Conservation (phyloP, 2,888 invertebrate species). For the Tipula vernalis region DNA sequence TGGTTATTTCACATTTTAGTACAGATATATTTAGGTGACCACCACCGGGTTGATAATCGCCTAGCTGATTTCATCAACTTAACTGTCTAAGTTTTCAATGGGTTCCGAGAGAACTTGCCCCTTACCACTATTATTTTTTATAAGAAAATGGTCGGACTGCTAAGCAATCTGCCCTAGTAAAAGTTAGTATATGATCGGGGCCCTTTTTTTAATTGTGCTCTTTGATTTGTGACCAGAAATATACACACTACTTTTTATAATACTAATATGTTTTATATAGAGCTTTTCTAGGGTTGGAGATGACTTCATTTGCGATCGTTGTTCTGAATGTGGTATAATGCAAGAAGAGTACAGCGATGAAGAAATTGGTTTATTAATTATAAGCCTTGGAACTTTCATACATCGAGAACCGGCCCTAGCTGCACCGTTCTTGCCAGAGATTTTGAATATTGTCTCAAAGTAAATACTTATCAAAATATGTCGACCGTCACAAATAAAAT, state of each 20-base stretch:
- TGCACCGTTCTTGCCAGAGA: constrained; percentile 86
- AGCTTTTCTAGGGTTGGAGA: constrained; percentile 54
- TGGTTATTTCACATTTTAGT: too few relatives aligned
- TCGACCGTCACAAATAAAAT: not conserved
- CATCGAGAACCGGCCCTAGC: constrained; percentile 91
- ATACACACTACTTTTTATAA: not conserved
- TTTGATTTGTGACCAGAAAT: too few relatives aligned
- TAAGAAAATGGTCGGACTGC: too few relatives aligned
- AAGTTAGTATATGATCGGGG: not conserved
- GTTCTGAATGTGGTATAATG: constrained; percentile 77
- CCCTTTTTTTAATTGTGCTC: not conserved
- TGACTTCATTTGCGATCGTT: constrained; percentile 56
- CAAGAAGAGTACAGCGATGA: constrained; percentile 94
- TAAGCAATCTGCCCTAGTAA: too few relatives aligned
- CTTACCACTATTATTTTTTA: too few relatives aligned
- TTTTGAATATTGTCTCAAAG: constrained; percentile 81
- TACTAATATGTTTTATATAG: constrained; percentile 18
- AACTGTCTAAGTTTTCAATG: too few relatives aligned
- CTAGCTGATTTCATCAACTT: too few relatives aligned
- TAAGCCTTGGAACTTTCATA: constrained; percentile 88
- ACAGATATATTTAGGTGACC: too few relatives aligned
- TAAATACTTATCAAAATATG: constrained; percentile 27
- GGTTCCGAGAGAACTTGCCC: too few relatives aligned
- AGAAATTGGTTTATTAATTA: constrained; percentile 86
- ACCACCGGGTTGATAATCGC: too few relatives aligned